phyloP scores from a whole-genome alignment of 2,888 invertebrate species.

The Esperia sulphurella region DNA sequence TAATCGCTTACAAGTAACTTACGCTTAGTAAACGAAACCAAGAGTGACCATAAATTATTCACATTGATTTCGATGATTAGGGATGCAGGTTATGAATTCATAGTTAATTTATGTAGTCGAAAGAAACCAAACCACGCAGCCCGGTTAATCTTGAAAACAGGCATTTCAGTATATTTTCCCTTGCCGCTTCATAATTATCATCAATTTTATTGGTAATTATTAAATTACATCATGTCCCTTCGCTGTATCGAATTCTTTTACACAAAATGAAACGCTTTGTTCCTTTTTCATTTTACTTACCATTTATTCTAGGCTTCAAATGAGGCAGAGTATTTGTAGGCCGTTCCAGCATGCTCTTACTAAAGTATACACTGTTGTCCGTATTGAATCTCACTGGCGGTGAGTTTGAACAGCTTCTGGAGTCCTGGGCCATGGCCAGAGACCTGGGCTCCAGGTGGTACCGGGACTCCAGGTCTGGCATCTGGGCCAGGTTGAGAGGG shows the following conservation, averaged over 20 bases:
- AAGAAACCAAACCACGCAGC: too few species aligned
- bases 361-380: slow-evolving; percentile 53
- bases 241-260: too few species aligned
- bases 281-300: slow-evolving; percentile 40
- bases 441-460: slow-evolving; percentile 21
- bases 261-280: too few species aligned
- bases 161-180: too few species aligned
- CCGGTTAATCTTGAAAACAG: too few species aligned
- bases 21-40: too few species aligned
- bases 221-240: too few species aligned
- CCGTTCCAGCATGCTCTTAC: slow-evolving; percentile 47
- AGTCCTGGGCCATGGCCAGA: slow-evolving; percentile 31
- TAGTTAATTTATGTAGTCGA: too few species aligned
- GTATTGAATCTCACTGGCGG: slow-evolving; percentile 64
- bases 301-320: slow-evolving; percentile 48
- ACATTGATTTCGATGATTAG: too few species aligned
- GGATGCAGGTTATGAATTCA: too few species aligned
- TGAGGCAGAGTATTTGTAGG: slow-evolving; percentile 54
- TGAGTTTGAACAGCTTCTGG: slow-evolving; percentile 55
- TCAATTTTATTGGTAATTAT: neutral
- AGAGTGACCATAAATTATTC: too few species aligned
- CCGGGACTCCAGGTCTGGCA: slow-evolving; percentile 54
- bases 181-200: neutral
- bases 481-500: slow-evolving; percentile 55
- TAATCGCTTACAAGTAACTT: too few species aligned